Evolutionary conservation across 1,140 invertebrate species (phyloP).

Genomic region (Drosophila azteca): DNA sequence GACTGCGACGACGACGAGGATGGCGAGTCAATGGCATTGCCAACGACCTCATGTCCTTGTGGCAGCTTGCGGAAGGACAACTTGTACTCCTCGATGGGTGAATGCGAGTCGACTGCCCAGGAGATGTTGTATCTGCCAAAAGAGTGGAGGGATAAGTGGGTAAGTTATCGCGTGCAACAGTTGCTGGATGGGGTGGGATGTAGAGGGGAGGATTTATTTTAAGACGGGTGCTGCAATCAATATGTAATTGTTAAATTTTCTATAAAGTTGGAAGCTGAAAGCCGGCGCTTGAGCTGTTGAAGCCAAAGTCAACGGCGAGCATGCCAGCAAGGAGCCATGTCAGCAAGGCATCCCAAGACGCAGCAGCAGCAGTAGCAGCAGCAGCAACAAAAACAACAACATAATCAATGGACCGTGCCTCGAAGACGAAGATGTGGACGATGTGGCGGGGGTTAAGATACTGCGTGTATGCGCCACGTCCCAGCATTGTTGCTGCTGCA

Average conservation of each 20-base stretch:
- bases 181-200: constrained; percentile 23
- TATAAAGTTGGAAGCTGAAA: constrained; percentile 43
- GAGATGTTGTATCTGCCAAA: constrained; percentile 86
- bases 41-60: constrained; percentile 84
- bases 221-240: constrained; percentile 62
- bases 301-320: constrained; percentile 38
- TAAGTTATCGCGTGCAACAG: constrained; percentile 69
- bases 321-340: constrained; percentile 22
- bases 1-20: constrained; percentile 76
- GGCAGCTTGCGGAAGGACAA: constrained; percentile 87
- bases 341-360: background rate
- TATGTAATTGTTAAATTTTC: constrained; percentile 77
- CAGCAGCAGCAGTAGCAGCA: background rate
- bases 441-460: constrained; percentile 64
- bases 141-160: constrained; percentile 14
- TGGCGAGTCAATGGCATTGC: constrained; percentile 84
- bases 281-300: constrained; percentile 5
- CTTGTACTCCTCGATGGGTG: constrained; percentile 88
- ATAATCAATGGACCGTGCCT: constrained; percentile 62
- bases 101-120: constrained; percentile 87
- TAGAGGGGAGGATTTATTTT: constrained; percentile 49
- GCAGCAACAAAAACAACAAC: constrained; percentile 40
- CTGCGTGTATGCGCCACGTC: constrained; percentile 30
- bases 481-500: constrained; percentile 22
- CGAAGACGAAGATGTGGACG: constrained; percentile 44